A percentile compares a stretch with the other conserved stretches of the same genome.
Evolutionary conservation across 2,797 vertebrate species (phyloP).

Genomic region (Gorsachius magnificus): DNA sequence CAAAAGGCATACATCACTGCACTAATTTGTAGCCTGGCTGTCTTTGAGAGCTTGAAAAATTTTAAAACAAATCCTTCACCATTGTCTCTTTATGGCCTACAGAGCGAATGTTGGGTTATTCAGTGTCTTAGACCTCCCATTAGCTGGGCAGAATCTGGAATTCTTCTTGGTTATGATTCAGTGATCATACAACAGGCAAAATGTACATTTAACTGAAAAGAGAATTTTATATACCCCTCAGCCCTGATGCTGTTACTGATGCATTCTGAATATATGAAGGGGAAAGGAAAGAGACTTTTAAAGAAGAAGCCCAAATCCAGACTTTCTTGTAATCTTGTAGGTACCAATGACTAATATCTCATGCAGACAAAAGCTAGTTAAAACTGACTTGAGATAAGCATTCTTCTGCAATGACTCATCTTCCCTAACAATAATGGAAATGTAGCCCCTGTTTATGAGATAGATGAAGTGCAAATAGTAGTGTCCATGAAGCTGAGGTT

Average conservation of each 20-base stretch:
- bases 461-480: constrained; percentile 74
- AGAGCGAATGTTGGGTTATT: constrained; percentile 58
- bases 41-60: constrained; percentile 58
- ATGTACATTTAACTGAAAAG: constrained; percentile 54
- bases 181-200: constrained; percentile 77
- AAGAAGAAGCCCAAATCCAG: constrained; percentile 35
- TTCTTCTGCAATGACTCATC: constrained; percentile 75
- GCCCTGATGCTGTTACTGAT: constrained; percentile 49
- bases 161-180: constrained; percentile 76
- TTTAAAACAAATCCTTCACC: constrained; percentile 66
- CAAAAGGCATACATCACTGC: constrained; percentile 3
- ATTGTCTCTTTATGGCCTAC: constrained; percentile 65
- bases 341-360: constrained; percentile 62
- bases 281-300: constrained; percentile 36
- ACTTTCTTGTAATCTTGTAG: constrained; percentile 46
- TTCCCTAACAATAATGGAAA: constrained; percentile 72
- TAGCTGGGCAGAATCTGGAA: constrained; percentile 50
- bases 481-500: constrained; percentile 73
- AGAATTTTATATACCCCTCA: constrained; percentile 10
- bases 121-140: constrained; percentile 54
- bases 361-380: constrained; percentile 74
- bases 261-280: constrained; percentile 55
- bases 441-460: constrained; percentile 68
- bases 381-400: constrained; percentile 73
- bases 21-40: constrained; percentile 28